Evolutionary conservation across 2,113 vertebrate genomes (phyloP).

Genomic region (Cochlearius cochlearius): DNA sequence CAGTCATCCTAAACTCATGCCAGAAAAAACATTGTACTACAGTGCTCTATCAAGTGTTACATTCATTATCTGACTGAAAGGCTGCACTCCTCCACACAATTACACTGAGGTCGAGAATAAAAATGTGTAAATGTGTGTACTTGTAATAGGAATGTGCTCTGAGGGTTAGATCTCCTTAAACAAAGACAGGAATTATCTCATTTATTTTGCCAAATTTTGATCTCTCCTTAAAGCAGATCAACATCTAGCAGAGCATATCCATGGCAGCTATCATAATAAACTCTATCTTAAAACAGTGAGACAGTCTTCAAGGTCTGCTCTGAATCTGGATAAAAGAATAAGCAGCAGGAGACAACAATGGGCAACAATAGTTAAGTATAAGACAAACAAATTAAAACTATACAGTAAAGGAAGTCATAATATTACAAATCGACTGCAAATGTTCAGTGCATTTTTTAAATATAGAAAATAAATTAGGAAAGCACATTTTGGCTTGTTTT

Average conservation of each 20-base stretch:
- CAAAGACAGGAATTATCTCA: conserved; percentile 33
- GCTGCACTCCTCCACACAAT: conserved; percentile 18
- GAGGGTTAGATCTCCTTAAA: conserved; percentile 24
- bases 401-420: conserved; percentile 19
- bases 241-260: conserved; percentile 7
- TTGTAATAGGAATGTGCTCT: conserved; percentile 37
- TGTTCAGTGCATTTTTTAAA: neutral
- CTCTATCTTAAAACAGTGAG: neutral
- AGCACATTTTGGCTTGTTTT: conserved; percentile 26
- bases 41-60: conserved; percentile 2
- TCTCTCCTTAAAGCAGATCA: conserved; percentile 16
- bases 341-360: conserved; percentile 2
- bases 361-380: conserved; percentile 21
- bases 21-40: conserved; percentile 43
- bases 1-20: neutral
- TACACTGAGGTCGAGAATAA: neutral
- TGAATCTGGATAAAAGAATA: conserved; percentile 21
- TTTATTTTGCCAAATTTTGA: conserved; percentile 36
- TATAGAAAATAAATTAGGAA: conserved; percentile 43
- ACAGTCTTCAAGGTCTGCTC: neutral
- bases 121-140: conserved; percentile 61
- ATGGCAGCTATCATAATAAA: conserved; percentile 43
- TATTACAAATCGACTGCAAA: conserved; percentile 51
- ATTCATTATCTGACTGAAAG: conserved; percentile 34
- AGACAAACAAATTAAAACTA: conserved; percentile 62